Evolutionary conservation across 2,888 invertebrate genomes (phyloP), one percentile per base, ranked within the genome.

Genomic region (Eristalinus sepulchralis): DNA sequence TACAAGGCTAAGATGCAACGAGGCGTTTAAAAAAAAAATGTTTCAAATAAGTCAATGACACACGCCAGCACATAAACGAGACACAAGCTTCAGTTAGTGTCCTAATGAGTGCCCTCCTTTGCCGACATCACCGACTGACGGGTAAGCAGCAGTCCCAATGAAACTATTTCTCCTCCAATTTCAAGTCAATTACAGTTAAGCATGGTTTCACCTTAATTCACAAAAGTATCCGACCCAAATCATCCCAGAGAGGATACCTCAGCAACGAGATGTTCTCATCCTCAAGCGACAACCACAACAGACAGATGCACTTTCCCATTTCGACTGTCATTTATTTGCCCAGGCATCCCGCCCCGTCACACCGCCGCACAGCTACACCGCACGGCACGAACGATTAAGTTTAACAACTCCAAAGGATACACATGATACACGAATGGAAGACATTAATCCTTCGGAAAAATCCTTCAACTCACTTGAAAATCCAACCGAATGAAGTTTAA

Each of bases 381-480:
- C 34, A 34, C 34, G 6, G n/a, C n/a, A 47, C 47, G 47, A n/a
- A n/a, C 47, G 47, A 47, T 47, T 47, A 47, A 47, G 47, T 17
- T 17, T 47, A 47, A 47, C 47, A 17, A 47, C 47, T 47, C 47
- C 1, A 47, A 17, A 17, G 47, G 47, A 47, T 47, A 6, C 47
- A 17, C 47, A 47, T 17, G 47, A 47, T 17, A 9, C 47, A 8
- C 47, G 63, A 55, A 47, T 47, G 62, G 62, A 63, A 63, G 31
- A 17, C 27, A 73, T 73, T 73, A 63, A 73, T 73, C 63, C 63
- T 63, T 27, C 34, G n/a, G 24, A 62, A 75, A 27, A 27, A 34
- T 24, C 27, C 63, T 36, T 36, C 22, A 63, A 27, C 47, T 63
- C 73, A 36, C 55, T 73, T 27, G 11, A 36, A 20, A 27, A 27